Percentiles rank a stretch among this genome's conserved stretches.
phyloP scores from a whole-genome alignment of 2,797 vertebrate species.

The Pempheris klunzingeri region DNA sequence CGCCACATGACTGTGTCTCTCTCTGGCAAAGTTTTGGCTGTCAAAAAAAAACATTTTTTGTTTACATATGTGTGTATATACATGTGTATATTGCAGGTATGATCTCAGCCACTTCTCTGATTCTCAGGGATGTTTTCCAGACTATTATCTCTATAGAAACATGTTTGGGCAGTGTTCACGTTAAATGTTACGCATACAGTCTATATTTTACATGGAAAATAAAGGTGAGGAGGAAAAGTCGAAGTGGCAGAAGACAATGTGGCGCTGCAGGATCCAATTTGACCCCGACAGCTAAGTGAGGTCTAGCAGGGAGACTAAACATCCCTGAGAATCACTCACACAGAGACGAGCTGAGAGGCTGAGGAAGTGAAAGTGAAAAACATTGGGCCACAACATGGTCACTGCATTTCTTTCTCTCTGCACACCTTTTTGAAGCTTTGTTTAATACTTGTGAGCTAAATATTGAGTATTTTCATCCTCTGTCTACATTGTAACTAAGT shows the following conservation, averaged over 20 bases:
- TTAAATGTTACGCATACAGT: too few species aligned
- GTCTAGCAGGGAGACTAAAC: slow-evolving; percentile 12
- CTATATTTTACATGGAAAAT: not conserved
- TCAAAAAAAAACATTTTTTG: too few species aligned
- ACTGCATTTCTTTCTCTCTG: not conserved
- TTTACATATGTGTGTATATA: too few species aligned
- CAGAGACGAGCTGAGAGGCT: not conserved
- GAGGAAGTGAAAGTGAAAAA: not conserved
- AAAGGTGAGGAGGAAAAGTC: not conserved
- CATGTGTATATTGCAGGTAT: too few species aligned
- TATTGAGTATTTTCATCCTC: slow-evolving; percentile 2
- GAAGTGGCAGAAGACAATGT: slow-evolving; percentile 48
- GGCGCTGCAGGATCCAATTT: slow-evolving; percentile 28
- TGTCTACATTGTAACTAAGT: slow-evolving; percentile 6
- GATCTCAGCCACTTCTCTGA: not conserved
- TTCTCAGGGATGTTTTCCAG: not conserved
- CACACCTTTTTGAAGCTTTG: not conserved
- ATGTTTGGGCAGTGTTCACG: too few species aligned
- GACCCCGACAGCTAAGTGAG: slow-evolving; percentile 20
- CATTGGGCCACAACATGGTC: not conserved
- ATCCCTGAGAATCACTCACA: slow-evolving; percentile 17
- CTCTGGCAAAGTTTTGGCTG: not conserved
- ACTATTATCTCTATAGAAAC: not conserved
- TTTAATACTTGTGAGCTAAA: not conserved
- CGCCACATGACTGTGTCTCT: too few species aligned